These are phyloP conservation scores for Netelia melanura DNA, from an alignment of 2,888 invertebrate species.

Conservation along the genomic window DNA sequence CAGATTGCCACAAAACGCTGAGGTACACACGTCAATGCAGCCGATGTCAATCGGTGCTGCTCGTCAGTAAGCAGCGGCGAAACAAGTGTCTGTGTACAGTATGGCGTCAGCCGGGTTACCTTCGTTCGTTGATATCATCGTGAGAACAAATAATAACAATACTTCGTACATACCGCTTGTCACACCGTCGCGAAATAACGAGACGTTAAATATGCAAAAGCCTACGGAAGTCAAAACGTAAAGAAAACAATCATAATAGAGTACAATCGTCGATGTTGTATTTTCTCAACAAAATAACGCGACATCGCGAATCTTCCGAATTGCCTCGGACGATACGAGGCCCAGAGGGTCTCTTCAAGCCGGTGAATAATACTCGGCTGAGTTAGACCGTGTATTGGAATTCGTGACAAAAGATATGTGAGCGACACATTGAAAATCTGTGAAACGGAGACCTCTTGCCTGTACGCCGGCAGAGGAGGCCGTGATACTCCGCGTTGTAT, in stretches of 20 bases:
- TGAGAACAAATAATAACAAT: constrained; percentile 32
- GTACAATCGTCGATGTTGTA: neutral
- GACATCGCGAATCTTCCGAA: neutral
- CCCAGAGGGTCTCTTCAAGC: neutral
- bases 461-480: constrained; percentile 50
- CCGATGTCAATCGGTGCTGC: constrained; percentile 45
- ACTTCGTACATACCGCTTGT: neutral
- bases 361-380: neutral
- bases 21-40: neutral
- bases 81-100: constrained; percentile 74
- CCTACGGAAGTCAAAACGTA: neutral
- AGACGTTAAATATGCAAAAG: neutral
- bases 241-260: neutral
- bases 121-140: constrained; percentile 55
- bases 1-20: neutral
- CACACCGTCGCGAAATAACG: neutral
- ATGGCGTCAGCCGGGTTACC: constrained; percentile 78
- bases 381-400: no score
- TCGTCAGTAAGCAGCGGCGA: constrained; percentile 33
- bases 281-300: neutral
- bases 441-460: constrained; percentile 16
- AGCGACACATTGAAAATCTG: constrained; percentile 14
- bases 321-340: constrained; percentile 3
- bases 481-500: constrained; percentile 47
- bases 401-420: constrained; percentile 16